Evolutionary conservation across 1,140 invertebrate genomes (phyloP), one percentile per base, ranked within the genome.

Genomic region (Camponotus pennsylvanicus): DNA sequence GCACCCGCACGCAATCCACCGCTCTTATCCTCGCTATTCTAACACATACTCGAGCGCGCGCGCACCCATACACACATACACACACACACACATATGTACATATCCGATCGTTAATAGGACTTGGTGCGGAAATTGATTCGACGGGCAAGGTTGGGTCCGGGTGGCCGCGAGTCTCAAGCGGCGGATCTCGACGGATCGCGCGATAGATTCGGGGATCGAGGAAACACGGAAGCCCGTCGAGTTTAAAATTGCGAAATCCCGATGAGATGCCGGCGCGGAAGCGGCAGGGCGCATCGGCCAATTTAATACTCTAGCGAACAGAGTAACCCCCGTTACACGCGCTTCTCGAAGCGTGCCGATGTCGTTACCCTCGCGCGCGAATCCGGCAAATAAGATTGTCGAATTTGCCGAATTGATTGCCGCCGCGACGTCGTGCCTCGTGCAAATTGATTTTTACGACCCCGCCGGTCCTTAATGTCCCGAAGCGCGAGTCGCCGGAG

Each of bases 91-190:
- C 11, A 27, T 13, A 75, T n/a, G 21, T 13, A 40, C 45, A 83
- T 63, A 66, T 57, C 64, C 75, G 85, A 88, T 89, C 84, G 90
- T 91, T 92, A 92, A 93, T 93, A 90, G 91, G 88, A 82, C 90
- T 86, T 70, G 57, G 84, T 45, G 87, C 88, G 91, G 90, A 92
- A 93, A 93, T 93, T 93, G 91, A 92, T 93, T 93, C 87, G 85
- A 76, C 71, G 61, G 55, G 37, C 42, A 79, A 80, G 86, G 40
- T 80, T 27, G 82, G 76, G 86, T 83, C 37, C 79, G 67, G 80
- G 42, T 49, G 42, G 77, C 32, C 57, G 59, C 61, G 59, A 64
- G 69, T 67, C 85, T 37, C 79, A 45, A 27, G 27, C 27, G 57
- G 34, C 64, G 66, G 34, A 52, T 67, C 21, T 63, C 21, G 52